Evolutionary conservation across 2,113 vertebrate species (phyloP), one percentile per base, ranked within the genome.

Genomic region (Odobenus rosmarus): DNA sequence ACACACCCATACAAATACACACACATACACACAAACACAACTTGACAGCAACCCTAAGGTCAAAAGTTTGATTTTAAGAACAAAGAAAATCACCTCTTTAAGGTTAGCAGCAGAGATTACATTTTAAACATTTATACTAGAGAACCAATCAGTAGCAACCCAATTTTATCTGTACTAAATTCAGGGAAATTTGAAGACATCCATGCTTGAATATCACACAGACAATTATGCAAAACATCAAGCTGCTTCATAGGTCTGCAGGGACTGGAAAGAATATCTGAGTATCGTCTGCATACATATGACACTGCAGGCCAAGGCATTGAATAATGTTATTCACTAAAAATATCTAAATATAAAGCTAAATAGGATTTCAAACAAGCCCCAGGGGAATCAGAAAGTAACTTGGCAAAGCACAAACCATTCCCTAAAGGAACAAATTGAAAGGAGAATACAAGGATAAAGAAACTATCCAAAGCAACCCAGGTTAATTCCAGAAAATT

Each of bases 141-240:
- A 95, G 92, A 98, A 97, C 83, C 86, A 98, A 94, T 98, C 98
- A 98, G 97, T 96, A 98, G 31, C 86, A 98, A 97, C 51, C 90
- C 86, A 96, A 97, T 98, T 98, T 98, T 98, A 88, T 98, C 95
- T 98, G 88, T 94, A 88, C 55, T 96, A 98, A 97, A 46, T 97
- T 97, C 82, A 98, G 93, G 92, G 95, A 98, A 98, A 98, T 98
- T 98, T 98, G 94, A 98, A 98, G 96, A 97, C 51, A 97, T 90
- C 46, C 0, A 9, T 98, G 96, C 93, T 98, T 98, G 91, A 98
- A 93, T 98, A 98, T 96, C 98, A 98, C 88, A 97, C 93, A 95
- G 97, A 87, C 97, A 98, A 97, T 98, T 98, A 98, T 95, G 98
- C 87, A 98, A 98, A 98, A 93, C 86, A 98, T 98, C 88, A 98